phyloP scores from a whole-genome alignment of 2,888 invertebrate species.

The Oscheius onirici region DNA sequence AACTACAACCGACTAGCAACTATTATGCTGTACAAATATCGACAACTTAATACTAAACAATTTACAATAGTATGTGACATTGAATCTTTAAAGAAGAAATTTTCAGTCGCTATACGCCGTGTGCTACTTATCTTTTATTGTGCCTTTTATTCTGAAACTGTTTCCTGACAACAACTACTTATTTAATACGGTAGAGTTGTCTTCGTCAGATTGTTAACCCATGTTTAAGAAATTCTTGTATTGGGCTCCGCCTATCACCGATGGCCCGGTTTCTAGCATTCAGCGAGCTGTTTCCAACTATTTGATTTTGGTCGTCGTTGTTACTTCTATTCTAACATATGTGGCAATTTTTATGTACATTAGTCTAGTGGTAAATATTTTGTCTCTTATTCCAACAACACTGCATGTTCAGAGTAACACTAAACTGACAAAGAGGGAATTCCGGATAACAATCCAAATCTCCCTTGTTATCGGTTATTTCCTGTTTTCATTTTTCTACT shows the following conservation, averaged over 20 bases:
- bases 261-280: neutral
- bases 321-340: conserved; percentile 18
- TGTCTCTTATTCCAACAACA: neutral
- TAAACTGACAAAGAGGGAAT: conserved; percentile 20
- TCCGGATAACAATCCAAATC: conserved; percentile 27
- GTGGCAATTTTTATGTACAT: conserved; percentile 23
- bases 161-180: conserved; percentile 27
- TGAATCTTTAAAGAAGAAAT: neutral
- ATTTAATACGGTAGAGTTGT: conserved; percentile 1
- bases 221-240: conserved; percentile 1
- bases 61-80: neutral
- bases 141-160: conserved; percentile 16
- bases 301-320: conserved; percentile 8
- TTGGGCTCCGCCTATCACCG: conserved; percentile 12
- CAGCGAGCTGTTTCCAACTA: neutral
- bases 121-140: conserved; percentile 20
- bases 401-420: conserved; percentile 12
- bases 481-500: conserved; percentile 25
- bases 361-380: neutral
- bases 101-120: conserved; percentile 3
- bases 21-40: conserved; percentile 2
- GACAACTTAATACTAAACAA: neutral
- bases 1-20: conserved; percentile 21
- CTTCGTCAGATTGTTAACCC: no score
- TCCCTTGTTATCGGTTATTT: conserved; percentile 18